Percentiles rank a stretch among this genome's conserved stretches.
These are phyloP conservation scores for Tachyglossus aculeatus DNA, from an alignment of 2,797 vertebrate species.

Conservation along the genomic window DNA sequence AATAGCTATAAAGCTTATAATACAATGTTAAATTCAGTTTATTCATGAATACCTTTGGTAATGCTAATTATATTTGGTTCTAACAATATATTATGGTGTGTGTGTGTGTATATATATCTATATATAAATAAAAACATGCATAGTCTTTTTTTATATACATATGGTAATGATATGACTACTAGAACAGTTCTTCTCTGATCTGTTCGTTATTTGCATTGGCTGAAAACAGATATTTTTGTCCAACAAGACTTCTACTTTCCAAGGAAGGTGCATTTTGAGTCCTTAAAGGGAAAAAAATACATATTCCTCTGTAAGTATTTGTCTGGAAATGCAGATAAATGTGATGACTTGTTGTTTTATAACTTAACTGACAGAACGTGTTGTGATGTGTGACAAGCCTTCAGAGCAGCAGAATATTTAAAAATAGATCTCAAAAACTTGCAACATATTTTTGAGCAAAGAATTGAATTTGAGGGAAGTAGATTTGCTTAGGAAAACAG, in stretches of 20 bases:
- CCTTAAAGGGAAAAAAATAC: neutral
- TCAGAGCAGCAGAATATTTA: slow-evolving; percentile 58
- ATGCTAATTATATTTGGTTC: too few species aligned
- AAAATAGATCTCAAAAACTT: slow-evolving; percentile 59
- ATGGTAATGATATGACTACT: neutral
- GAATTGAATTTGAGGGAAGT: slow-evolving; percentile 56
- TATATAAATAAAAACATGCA: too few species aligned
- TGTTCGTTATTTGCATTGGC: too few species aligned
- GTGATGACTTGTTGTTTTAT: slow-evolving; percentile 62
- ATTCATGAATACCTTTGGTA: too few species aligned
- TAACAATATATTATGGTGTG: too few species aligned
- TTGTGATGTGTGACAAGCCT: slow-evolving; percentile 51
- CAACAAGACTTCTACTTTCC: neutral
- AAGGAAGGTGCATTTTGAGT: neutral
- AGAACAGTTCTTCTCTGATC: too few species aligned
- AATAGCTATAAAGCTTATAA: too few species aligned
- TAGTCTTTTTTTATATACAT: too few species aligned
- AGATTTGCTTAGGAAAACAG: too few species aligned
- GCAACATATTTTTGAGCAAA: slow-evolving; percentile 48
- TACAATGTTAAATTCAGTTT: too few species aligned
- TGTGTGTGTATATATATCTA: too few species aligned
- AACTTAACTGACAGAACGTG: slow-evolving; percentile 53
- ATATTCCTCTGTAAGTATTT: neutral
- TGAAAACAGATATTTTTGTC: too few species aligned
- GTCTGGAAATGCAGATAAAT: neutral